These are phyloP conservation scores for Ips typographus DNA, from an alignment of 1,140 invertebrate species.

Conservation along the genomic window DNA sequence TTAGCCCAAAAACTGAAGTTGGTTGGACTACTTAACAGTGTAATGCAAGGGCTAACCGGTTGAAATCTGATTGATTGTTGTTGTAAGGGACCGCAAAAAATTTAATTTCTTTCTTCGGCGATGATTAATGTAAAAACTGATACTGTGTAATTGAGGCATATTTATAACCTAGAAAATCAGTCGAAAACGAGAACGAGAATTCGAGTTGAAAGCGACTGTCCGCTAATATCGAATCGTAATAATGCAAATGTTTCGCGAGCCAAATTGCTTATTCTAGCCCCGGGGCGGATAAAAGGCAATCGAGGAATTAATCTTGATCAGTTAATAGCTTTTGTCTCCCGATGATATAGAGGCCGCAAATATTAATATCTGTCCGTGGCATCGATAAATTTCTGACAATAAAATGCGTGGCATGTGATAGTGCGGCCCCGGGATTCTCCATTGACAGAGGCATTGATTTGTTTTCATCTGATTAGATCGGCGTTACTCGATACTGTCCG, in stretches of 20 bases:
- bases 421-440: conserved; percentile 6
- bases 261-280: conserved; percentile 7
- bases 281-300: conserved; percentile 22
- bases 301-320: conserved; percentile 30
- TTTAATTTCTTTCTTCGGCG: no score
- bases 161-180: no score
- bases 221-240: not conserved
- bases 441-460: conserved; percentile 29
- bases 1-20: no score
- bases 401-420: conserved; percentile 24
- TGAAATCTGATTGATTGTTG: no score
- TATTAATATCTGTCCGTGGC: conserved; percentile 29
- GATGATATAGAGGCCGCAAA: conserved; percentile 29
- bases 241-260: not conserved
- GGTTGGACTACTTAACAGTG: no score
- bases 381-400: conserved; percentile 32
- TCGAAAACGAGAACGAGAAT: no score
- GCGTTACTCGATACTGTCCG: not conserved
- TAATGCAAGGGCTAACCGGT: no score
- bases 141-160: no score
- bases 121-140: no score
- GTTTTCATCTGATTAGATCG: conserved; percentile 17
- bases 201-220: not conserved
- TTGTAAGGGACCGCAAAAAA: no score
- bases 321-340: conserved; percentile 33